A percentile compares a stretch with the other conserved stretches of the same genome.
These are phyloP conservation scores for Acropora tenuis DNA, from an alignment of 64 coral and sea anemone genomes.

Conservation along the genomic window DNA sequence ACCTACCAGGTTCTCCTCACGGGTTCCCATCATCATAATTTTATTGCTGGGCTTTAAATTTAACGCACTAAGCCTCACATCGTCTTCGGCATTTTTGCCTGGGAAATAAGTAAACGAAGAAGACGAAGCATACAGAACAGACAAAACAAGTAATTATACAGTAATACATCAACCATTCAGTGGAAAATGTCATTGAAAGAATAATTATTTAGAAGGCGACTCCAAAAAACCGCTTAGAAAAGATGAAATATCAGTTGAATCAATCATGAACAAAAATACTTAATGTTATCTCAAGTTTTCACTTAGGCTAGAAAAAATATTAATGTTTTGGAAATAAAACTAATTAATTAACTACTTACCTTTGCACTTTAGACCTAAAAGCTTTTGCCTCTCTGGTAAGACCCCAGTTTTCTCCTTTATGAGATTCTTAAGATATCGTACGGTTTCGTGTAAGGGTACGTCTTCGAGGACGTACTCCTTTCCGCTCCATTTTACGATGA, in stretches of 20 bases:
- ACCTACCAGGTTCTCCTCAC: slow-evolving; percentile 95
- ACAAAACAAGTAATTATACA: background rate
- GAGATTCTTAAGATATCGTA: slow-evolving; percentile 73
- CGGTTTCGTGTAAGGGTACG: slow-evolving; percentile 62
- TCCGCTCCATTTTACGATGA: slow-evolving; percentile 95
- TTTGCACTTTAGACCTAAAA: slow-evolving; percentile 94
- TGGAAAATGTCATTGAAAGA: no score
- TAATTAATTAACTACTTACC: slow-evolving; percentile 32
- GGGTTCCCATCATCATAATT: slow-evolving; percentile 99
- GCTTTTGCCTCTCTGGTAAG: slow-evolving; percentile 89
- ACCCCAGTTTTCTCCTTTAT: slow-evolving; percentile 94
- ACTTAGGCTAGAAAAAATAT: no score
- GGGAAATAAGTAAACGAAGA: background rate
- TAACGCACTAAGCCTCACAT: slow-evolving; percentile 66
- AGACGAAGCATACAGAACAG: background rate
- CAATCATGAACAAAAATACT: no score
- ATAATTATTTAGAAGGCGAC: no score
- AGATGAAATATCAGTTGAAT: background rate
- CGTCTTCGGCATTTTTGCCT: slow-evolving; percentile 87
- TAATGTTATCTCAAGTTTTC: no score
- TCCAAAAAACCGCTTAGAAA: background rate
- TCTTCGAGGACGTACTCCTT: slow-evolving; percentile 86
- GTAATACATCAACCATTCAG: no score
- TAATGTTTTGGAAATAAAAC: no score
- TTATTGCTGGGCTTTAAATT: slow-evolving; percentile 90